Conservation (phyloP, 2,113 vertebrate species). For the Tragulus kanchil region DNA sequence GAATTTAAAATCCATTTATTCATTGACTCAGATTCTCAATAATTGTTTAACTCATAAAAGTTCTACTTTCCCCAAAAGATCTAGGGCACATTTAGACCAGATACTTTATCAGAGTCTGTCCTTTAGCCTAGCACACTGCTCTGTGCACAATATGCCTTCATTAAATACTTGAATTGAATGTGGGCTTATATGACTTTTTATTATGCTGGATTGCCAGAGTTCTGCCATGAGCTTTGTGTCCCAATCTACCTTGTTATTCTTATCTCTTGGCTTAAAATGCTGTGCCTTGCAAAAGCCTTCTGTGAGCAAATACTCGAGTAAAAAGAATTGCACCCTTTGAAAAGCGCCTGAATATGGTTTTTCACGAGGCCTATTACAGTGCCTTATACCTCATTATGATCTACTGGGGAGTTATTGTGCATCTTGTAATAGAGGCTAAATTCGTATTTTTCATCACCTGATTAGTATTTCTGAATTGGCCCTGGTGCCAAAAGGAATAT, state of each 20-base stretch:
- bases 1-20: not conserved
- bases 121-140: not conserved
- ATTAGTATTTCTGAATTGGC: slow-evolving; percentile 82
- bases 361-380: slow-evolving; percentile 63
- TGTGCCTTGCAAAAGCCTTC: slow-evolving; percentile 70
- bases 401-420: slow-evolving; percentile 75
- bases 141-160: not conserved
- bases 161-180: slow-evolving; percentile 4
- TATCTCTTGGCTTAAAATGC: slow-evolving; percentile 67
- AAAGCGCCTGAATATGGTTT: slow-evolving; percentile 74
- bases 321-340: slow-evolving; percentile 75
- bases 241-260: slow-evolving; percentile 61
- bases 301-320: slow-evolving; percentile 65
- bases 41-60: not conserved
- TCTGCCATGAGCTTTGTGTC: slow-evolving; percentile 45
- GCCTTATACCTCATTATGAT: slow-evolving; percentile 75
- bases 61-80: slow-evolving; percentile 1
- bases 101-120: not conserved
- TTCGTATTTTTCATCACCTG: slow-evolving; percentile 77
- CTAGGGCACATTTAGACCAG: not conserved
- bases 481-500: slow-evolving; percentile 73
- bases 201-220: not conserved
- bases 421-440: slow-evolving; percentile 72
- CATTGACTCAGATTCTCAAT: not conserved
- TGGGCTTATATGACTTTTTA: not conserved